A percentile compares a stretch with the other conserved stretches of the same genome.
phyloP scores from a whole-genome alignment of 2,888 invertebrate species.

The Zootermopsis nevadensis region DNA sequence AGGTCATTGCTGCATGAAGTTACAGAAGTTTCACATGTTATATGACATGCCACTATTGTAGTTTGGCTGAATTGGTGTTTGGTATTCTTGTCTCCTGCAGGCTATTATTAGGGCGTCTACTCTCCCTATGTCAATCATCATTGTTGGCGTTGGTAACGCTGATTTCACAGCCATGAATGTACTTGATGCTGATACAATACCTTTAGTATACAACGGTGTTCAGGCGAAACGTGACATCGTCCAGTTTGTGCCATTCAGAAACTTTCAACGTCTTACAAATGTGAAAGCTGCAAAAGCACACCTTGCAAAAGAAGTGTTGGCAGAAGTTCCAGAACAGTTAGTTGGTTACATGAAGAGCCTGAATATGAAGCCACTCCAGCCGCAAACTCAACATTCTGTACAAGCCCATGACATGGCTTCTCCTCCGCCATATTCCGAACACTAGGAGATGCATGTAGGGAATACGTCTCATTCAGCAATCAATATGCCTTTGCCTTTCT shows the following conservation, averaged over 20 bases:
- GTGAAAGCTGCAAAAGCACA: slow-evolving; percentile 55
- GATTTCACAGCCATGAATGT: slow-evolving; percentile 72
- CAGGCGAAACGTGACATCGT: slow-evolving; percentile 70
- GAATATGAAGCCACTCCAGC: slow-evolving; percentile 55
- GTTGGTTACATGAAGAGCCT: slow-evolving; percentile 64
- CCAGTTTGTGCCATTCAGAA: slow-evolving; percentile 65
- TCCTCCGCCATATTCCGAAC: slow-evolving; percentile 26
- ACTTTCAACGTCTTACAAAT: slow-evolving; percentile 59
- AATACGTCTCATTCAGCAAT: too few relatives aligned
- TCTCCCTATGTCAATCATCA: slow-evolving; percentile 72
- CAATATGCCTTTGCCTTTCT: too few relatives aligned
- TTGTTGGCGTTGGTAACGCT: slow-evolving; percentile 72
- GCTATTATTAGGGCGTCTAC: slow-evolving; percentile 65
- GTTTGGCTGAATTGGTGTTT: too few relatives aligned
- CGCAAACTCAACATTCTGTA: background rate
- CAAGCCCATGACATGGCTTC: background rate
- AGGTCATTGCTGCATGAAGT: too few relatives aligned
- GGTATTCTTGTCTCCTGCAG: slow-evolving; percentile 55
- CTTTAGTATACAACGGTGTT: slow-evolving; percentile 59
- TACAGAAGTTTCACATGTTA: too few relatives aligned
- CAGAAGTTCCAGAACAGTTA: slow-evolving; percentile 68
- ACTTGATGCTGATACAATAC: slow-evolving; percentile 67
- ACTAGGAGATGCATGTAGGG: background rate
- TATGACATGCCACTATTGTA: too few relatives aligned
- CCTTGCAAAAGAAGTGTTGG: slow-evolving; percentile 69